These are phyloP conservation scores for Polyodon spathula DNA, from an alignment of 2,113 vertebrate species.

Conservation along the genomic window DNA sequence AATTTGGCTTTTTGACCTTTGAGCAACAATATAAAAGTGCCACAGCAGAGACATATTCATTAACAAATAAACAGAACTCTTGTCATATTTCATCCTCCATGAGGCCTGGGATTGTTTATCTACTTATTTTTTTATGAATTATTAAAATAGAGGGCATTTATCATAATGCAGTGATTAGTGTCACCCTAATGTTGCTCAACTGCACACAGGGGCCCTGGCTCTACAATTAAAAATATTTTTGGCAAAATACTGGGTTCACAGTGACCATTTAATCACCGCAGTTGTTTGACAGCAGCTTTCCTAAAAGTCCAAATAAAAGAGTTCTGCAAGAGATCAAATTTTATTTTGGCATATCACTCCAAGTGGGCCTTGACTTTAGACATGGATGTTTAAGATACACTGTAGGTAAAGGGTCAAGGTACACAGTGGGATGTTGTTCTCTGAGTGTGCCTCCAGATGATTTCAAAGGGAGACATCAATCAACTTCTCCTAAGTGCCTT, in stretches of 20 bases:
- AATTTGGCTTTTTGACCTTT: too few relatives aligned
- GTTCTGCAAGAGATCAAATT: conserved; percentile 14
- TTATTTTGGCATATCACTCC: conserved; percentile 29
- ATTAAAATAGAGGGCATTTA: conserved; percentile 1
- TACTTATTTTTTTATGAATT: not conserved
- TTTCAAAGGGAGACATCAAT: not conserved
- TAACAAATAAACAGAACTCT: not conserved
- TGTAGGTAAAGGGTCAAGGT: conserved; percentile 32
- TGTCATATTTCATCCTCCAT: not conserved
- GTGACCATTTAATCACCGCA: not conserved
- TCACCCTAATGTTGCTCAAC: conserved; percentile 1
- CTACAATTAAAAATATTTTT: conserved; percentile 7
- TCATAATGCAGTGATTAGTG: not conserved
- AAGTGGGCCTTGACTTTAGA: conserved; percentile 25
- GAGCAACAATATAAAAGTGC: too few relatives aligned
- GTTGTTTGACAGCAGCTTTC: not conserved
- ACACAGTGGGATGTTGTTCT: conserved; percentile 34
- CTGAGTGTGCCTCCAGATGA: conserved; percentile 26
- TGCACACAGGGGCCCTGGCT: not conserved
- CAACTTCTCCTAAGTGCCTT: too few relatives aligned
- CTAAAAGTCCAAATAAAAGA: conserved; percentile 9
- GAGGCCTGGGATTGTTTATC: conserved; percentile 2
- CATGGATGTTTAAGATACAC: conserved; percentile 18
- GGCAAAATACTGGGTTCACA: conserved; percentile 8
- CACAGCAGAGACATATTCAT: not conserved